A percentile compares a stretch with the other conserved stretches of the same genome.
Conservation (phyloP, 2,888 invertebrate genomes). For the Bursaphelenchus okinawaensis region DNA sequence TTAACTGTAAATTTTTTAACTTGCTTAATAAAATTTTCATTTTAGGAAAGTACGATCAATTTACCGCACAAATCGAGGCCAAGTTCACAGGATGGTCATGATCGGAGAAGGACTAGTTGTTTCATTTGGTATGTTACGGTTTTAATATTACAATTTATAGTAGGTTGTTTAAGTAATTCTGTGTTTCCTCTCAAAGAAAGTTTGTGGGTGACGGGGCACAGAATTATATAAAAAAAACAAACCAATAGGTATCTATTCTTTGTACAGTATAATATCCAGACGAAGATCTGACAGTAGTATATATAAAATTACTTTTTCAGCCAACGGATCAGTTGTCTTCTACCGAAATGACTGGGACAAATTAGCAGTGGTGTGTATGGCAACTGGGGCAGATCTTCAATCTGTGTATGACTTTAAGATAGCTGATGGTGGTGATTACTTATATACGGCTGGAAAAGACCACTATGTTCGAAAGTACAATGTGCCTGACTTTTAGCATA, state of each 20-base stretch:
- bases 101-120: conserved; percentile 63
- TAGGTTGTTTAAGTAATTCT: too few relatives aligned
- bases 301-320: conserved; percentile 40
- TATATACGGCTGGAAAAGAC: conserved; percentile 69
- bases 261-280: too few relatives aligned
- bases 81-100: conserved; percentile 3
- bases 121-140: conserved; percentile 62
- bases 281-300: background rate
- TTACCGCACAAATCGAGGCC: conserved; percentile 25
- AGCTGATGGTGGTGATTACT: conserved; percentile 64
- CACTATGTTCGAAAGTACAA: conserved; percentile 66
- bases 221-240: too few relatives aligned
- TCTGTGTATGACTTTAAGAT: conserved; percentile 68
- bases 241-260: too few relatives aligned
- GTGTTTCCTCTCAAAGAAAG: too few relatives aligned
- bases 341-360: conserved; percentile 35
- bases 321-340: conserved; percentile 67
- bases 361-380: conserved; percentile 58
- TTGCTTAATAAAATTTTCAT: too few relatives aligned
- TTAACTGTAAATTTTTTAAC: conserved; percentile 2
- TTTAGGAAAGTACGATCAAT: conserved; percentile 21
- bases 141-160: too few relatives aligned
- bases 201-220: too few relatives aligned
- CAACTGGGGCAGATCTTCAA: conserved; percentile 71
- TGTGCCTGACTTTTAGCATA: background rate